Conservation (phyloP, 1,140 invertebrate species). For the Bicyclus anynana region DNA sequence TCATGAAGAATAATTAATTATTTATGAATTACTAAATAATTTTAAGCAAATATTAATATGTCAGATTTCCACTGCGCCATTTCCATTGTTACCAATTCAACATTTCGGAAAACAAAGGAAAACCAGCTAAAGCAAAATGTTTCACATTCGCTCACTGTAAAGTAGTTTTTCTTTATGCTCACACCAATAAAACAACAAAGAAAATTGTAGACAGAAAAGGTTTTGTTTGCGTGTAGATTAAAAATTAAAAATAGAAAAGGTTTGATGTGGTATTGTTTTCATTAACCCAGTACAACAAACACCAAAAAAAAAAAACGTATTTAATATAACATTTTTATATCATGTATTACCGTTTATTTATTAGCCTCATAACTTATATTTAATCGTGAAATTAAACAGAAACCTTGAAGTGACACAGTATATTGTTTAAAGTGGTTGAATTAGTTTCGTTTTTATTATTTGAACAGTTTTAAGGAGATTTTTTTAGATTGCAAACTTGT, state of each 20-base stretch:
- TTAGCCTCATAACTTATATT: slow-evolving; percentile 11
- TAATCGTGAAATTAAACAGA: slow-evolving; percentile 10
- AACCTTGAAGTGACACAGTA: slow-evolving; percentile 1
- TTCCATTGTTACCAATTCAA: not conserved
- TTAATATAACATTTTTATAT: not conserved
- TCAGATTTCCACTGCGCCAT: too few species aligned
- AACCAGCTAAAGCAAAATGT: not conserved
- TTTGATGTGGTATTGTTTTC: not conserved
- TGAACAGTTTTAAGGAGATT: not conserved
- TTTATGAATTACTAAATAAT: too few species aligned
- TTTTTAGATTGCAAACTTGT: slow-evolving; percentile 1
- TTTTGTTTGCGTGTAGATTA: slow-evolving; percentile 15
- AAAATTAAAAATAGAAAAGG: slow-evolving; percentile 9
- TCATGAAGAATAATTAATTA: too few species aligned
- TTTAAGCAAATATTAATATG: too few species aligned
- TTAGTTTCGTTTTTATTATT: not conserved
- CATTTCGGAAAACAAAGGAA: not conserved
- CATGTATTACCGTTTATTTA: not conserved
- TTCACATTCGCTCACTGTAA: not conserved
- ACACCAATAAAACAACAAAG: slow-evolving; percentile 20
- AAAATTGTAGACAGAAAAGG: slow-evolving; percentile 12
- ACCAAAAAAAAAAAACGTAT: too few species aligned
- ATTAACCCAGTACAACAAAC: not conserved
- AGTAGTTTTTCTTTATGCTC: slow-evolving; percentile 3
- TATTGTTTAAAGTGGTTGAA: too few species aligned